Conservation (phyloP, 30 jellyfish, hydroid and myxozoan genomes). For the Hydractinia echinata region DNA sequence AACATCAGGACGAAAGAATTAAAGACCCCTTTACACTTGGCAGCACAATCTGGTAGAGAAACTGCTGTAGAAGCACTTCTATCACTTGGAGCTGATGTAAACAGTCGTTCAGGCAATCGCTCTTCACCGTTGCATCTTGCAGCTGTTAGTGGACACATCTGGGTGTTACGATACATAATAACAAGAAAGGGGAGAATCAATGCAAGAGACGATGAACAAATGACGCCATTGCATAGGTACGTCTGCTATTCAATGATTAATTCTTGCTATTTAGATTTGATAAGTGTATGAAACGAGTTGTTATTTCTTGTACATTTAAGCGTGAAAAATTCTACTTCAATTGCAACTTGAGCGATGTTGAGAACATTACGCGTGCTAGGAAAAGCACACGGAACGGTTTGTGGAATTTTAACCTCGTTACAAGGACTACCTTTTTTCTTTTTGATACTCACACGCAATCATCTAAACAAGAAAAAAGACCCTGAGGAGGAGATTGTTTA, state of each 20-base stretch:
- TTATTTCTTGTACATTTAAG: too few species aligned
- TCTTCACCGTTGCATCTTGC: conserved; percentile 82
- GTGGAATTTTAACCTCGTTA: too few species aligned
- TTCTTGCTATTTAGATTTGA: too few species aligned
- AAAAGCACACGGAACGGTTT: too few species aligned
- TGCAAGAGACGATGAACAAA: conserved; percentile 66
- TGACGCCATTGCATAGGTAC: conserved; percentile 89
- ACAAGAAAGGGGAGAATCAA: conserved; percentile 47
- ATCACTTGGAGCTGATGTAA: conserved; percentile 63
- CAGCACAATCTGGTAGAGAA: conserved; percentile 70
- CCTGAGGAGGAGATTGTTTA: too few species aligned
- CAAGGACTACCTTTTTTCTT: too few species aligned
- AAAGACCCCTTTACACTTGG: conserved; percentile 75
- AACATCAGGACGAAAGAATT: conserved; percentile 42
- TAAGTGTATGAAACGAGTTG: too few species aligned
- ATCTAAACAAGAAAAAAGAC: too few species aligned
- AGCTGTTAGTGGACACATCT: conserved; percentile 65
- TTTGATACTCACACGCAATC: too few species aligned
- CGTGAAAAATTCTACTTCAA: not conserved
- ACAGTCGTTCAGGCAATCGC: conserved; percentile 38
- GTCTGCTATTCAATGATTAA: not conserved
- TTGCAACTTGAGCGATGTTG: too few species aligned
- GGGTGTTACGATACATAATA: conserved; percentile 42
- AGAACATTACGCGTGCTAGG: too few species aligned
- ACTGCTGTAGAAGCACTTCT: conserved; percentile 51